These are phyloP conservation scores for Eudemis profundana DNA, from an alignment of 2,888 invertebrate genomes.

Conservation along the genomic window DNA sequence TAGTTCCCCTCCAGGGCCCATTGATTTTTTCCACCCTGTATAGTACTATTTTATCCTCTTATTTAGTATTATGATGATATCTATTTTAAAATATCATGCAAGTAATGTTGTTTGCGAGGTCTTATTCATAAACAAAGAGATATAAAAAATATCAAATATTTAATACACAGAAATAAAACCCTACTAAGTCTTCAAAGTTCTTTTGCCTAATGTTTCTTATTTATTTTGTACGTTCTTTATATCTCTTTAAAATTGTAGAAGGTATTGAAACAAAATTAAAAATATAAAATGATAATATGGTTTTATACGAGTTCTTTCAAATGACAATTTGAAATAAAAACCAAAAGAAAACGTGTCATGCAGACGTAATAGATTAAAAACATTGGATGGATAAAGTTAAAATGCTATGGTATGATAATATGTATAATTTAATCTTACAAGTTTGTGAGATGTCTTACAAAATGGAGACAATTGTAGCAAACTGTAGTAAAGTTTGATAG, in stretches of 20 bases:
- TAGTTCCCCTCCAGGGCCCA: too few species aligned
- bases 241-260: neutral
- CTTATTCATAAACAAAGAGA: neutral
- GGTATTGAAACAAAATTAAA: neutral
- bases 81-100: neutral
- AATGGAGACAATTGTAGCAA: conserved; percentile 13
- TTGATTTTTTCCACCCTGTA: too few species aligned
- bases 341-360: neutral
- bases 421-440: neutral
- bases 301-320: neutral
- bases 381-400: neutral
- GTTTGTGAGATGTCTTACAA: conserved; percentile 1
- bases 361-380: neutral
- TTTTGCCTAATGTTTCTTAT: conserved; percentile 8
- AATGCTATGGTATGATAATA: neutral
- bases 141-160: neutral
- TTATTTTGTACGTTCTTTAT: conserved; percentile 8
- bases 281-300: neutral
- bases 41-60: too few species aligned
- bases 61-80: neutral
- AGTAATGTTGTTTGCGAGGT: neutral
- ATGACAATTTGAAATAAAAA: neutral
- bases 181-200: conserved; percentile 4
- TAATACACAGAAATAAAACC: neutral
- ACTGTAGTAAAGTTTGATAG: conserved; percentile 19